A percentile compares a stretch with the other conserved stretches of the same genome.
These are phyloP conservation scores for Aramus guarauna DNA, from an alignment of 2,113 vertebrate genomes.

Conservation along the genomic window DNA sequence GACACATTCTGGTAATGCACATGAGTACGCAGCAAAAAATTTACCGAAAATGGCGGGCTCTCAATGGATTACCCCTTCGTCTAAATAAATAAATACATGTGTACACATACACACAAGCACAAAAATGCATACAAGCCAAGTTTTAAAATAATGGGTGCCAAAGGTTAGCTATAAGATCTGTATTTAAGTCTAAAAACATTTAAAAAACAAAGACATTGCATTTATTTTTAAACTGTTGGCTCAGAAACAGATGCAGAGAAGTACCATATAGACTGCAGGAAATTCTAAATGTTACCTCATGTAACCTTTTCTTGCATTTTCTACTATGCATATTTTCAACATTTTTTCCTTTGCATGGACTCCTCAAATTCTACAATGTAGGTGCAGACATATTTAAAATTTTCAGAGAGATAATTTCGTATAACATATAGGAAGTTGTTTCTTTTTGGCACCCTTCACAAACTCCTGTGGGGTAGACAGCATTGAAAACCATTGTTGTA, in stretches of 20 bases:
- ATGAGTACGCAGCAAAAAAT: background rate
- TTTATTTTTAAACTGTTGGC: conserved; percentile 23
- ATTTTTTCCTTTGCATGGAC: background rate
- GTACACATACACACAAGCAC: background rate
- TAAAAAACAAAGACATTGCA: background rate
- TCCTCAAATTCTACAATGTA: background rate
- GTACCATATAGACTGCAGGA: background rate
- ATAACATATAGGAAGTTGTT: background rate
- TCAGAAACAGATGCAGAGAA: background rate
- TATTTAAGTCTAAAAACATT: background rate
- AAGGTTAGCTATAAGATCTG: background rate
- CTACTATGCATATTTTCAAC: background rate
- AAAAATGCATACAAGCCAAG: background rate
- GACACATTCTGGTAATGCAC: background rate
- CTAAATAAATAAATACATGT: background rate
- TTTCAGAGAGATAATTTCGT: background rate
- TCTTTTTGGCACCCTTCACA: background rate
- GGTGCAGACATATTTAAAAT: background rate
- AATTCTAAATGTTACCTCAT: background rate
- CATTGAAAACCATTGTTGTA: background rate
- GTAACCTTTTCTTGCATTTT: background rate
- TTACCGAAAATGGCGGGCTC: background rate
- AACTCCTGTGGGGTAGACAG: background rate
- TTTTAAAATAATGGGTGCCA: background rate
- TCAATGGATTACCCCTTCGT: background rate